Base-by-base conservation (phyloP, 1,140 invertebrate species). In the Hirudo medicinalis region DNA sequence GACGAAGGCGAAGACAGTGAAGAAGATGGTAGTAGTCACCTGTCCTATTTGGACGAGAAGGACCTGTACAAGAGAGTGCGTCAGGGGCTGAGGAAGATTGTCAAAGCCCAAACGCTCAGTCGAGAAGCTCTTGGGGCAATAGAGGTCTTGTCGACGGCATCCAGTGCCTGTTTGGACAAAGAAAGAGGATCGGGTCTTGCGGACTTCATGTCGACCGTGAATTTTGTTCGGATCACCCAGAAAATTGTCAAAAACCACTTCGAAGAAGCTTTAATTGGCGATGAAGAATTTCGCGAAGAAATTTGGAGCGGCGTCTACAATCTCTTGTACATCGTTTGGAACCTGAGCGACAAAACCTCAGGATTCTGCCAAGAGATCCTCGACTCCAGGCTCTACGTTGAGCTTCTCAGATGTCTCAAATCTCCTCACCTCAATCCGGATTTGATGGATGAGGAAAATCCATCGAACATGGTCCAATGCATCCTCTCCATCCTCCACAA, bases 191-290 rank as follows among this genome's bases (percentile, higher is more conserved):
- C 57, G 11, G 29, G 49, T n/a, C 43, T 70, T 20, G 69, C 36
- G 9, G 53, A 70, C 25, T 49, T 53, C n/a, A 36, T 70, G 53
- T 43, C 69, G 5, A 8, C 43, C 0, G 22, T 70, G 29, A 25
- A 70, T 13, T 70, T 70, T 54, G 69, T 70, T 22, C 5, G 53
- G 29, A 54, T 70, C 13, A 53, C 43, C 29, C 69, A 70, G 53
- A 43, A 54, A n/a, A 22, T 49, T 0, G 4, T 36, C 36, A 70
- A 70, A 2, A 53, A 43, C 9, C 32, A 70, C 8, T 70, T 70
- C 43, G 53, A 54, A 8, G 36, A 54, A 54, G 4, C n/a, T 53
- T 22, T 43, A 0, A 8, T 25, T 3, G n/a, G 20, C 36, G 43
- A 63, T 63, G 49, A 22, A 20, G 22, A 53, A 13, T 6, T 9